These are phyloP conservation scores for Kryptopterus vitreolus DNA, from an alignment of 2,797 vertebrate genomes.

Conservation along the genomic window DNA sequence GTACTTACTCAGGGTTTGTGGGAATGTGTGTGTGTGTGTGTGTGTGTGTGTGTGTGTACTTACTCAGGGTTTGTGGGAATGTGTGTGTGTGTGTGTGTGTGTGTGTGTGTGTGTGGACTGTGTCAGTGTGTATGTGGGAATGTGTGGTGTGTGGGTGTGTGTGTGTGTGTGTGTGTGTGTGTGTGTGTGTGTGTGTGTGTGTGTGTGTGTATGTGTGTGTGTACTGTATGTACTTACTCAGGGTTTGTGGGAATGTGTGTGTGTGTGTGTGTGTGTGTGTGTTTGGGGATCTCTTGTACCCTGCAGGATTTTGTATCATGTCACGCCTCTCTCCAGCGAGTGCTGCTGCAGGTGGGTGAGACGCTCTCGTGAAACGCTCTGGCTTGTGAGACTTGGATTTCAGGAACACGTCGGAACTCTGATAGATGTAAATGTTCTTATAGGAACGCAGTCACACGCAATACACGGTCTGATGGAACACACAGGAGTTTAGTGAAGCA, in stretches of 20 bases:
- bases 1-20: slow-evolving; percentile 16
- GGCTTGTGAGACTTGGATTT: slow-evolving; percentile 44
- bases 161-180: background rate
- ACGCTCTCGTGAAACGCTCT: slow-evolving; percentile 42
- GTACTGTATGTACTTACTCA: slow-evolving; percentile 5
- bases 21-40: slow-evolving; percentile 30
- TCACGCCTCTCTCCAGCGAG: slow-evolving; percentile 69
- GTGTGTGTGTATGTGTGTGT: background rate
- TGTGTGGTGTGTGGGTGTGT: no score
- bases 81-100: slow-evolving; percentile 7
- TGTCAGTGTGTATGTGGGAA: background rate
- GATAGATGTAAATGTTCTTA: slow-evolving; percentile 17
- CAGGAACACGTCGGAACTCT: slow-evolving; percentile 54
- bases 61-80: no score
- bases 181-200: slow-evolving; percentile 27
- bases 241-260: slow-evolving; percentile 29
- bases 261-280: slow-evolving; percentile 16
- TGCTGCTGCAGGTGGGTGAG: slow-evolving; percentile 76
- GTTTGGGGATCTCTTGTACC: slow-evolving; percentile 40
- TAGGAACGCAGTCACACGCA: slow-evolving; percentile 10
- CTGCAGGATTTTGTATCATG: slow-evolving; percentile 75
- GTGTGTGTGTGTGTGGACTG: background rate
- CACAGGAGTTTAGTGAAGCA: slow-evolving; percentile 34
- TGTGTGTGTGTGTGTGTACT: slow-evolving; percentile 2
- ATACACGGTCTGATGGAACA: slow-evolving; percentile 10